These are phyloP conservation scores for Nerophis ophidion DNA, from an alignment of 2,113 vertebrate genomes.

Conservation along the genomic window DNA sequence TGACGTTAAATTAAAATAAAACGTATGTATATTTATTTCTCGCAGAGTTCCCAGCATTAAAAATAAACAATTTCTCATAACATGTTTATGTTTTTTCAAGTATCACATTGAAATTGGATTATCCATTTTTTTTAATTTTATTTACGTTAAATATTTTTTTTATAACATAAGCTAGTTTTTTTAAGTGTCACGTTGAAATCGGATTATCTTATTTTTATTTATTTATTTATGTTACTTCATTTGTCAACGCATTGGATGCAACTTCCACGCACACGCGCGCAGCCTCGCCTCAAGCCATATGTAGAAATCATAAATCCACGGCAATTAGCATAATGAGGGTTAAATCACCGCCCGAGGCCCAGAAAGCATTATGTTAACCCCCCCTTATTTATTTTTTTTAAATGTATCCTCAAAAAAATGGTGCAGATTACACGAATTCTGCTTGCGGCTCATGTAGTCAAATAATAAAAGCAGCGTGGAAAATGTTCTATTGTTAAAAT, in stretches of 20 bases:
- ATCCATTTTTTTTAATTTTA: too few relatives aligned
- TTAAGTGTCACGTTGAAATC: too few relatives aligned
- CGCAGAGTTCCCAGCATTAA: too few relatives aligned
- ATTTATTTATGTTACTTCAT: too few relatives aligned
- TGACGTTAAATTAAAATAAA: neutral
- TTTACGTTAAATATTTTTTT: too few relatives aligned
- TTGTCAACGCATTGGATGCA: neutral
- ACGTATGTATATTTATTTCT: too few relatives aligned
- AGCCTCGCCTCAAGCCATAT: slow-evolving; percentile 34
- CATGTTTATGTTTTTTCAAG: too few relatives aligned
- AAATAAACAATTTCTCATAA: too few relatives aligned
- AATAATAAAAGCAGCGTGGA: slow-evolving; percentile 9
- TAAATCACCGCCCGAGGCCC: slow-evolving; percentile 57
- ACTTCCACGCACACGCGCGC: neutral
- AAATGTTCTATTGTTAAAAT: neutral
- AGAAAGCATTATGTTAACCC: slow-evolving; percentile 15
- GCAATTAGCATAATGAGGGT: slow-evolving; percentile 67
- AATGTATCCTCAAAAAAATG: slow-evolving; percentile 5
- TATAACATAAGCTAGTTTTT: too few relatives aligned
- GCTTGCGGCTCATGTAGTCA: slow-evolving; percentile 16
- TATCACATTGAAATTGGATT: too few relatives aligned
- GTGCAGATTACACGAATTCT: slow-evolving; percentile 33
- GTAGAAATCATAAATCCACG: slow-evolving; percentile 60
- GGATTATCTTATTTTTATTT: too few relatives aligned
- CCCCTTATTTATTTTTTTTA: neutral